A percentile compares a stretch with the other conserved stretches of the same genome.
phyloP scores from a whole-genome alignment of 2,797 vertebrate genomes.

The Tarsius wallacei region DNA sequence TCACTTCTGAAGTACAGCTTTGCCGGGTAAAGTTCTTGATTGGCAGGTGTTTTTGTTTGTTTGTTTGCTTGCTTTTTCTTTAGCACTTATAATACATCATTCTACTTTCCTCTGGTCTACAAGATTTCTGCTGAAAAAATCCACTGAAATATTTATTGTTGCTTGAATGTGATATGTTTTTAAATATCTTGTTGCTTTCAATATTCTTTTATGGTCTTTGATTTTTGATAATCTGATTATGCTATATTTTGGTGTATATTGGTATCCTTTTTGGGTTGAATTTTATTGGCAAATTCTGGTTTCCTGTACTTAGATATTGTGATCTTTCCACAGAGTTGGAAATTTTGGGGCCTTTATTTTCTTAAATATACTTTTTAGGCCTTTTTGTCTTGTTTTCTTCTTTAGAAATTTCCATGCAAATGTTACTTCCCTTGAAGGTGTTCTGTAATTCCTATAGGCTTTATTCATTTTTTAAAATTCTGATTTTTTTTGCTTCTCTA shows the following conservation, averaged over 20 bases:
- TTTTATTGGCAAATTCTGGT: not conserved
- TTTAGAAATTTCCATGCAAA: not conserved
- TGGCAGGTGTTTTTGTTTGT: not conserved
- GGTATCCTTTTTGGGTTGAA: not conserved
- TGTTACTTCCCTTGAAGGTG: not conserved
- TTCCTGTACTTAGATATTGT: not conserved
- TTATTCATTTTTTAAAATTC: not conserved
- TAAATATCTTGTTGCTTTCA: not conserved
- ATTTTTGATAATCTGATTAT: not conserved
- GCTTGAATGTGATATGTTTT: not conserved
- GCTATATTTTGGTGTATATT: not conserved
- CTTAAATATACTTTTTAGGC: not conserved
- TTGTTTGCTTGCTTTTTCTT: not conserved
- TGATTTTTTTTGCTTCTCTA: not conserved
- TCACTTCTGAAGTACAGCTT: not conserved
- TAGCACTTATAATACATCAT: not conserved
- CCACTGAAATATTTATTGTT: not conserved
- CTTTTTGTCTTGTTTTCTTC: not conserved
- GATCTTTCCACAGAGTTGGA: not conserved
- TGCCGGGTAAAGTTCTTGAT: not conserved
- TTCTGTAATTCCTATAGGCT: not conserved
- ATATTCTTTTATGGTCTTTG: not conserved
- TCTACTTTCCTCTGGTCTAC: not conserved
- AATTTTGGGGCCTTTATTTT: not conserved
- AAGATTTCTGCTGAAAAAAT: not conserved